Evolutionary conservation across 2,888 invertebrate species (phyloP), one percentile per base, ranked within the genome.

Genomic region (Drosophila lutescens): DNA sequence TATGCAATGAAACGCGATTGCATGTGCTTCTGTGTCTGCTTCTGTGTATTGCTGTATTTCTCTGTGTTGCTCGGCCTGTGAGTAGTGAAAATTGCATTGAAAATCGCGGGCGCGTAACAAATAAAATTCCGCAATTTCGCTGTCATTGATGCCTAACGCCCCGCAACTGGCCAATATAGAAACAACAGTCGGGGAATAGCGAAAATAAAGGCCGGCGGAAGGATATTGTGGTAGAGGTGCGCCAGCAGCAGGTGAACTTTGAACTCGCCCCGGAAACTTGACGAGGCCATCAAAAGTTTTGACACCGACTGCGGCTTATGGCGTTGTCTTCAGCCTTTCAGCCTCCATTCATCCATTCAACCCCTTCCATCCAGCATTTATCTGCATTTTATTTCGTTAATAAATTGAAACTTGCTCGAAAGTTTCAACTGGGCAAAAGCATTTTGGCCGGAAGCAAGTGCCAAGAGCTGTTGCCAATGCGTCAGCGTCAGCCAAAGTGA

Each of bases 311-410:
- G 82, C 68, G 74, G 82, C 79, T 79, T 85, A 79, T 83, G 69
- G 77, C 68, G 53, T 49, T 79, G 68, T 71, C 81, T 74, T 76
- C 54, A 41, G 43, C 43, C 43, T 43, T 26, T 26, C 26, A 26
- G 2, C 26, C 26, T 6, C 5, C 5, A 26, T 6, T 6, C 26
- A 26, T 26, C 17, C 41, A 8, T 40, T 3, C 17, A 8, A 8
- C 17, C 15, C 41, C 5, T 4, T 10, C 41, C 41, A 1, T 10
- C 68, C 66, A 76, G 74, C 78, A 73, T 76, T 83, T 81, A 86
- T 86, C 84, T 85, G 84, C 84, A 84, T 86, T 85, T 85, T 84
- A 85, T 85, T 84, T 80, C 80, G 84, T 79, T 85, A 84, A 86
- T 85, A 85, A 85, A 86, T 85, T 85, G 81, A 84, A 84, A 86